A percentile compares a stretch with the other conserved stretches of the same genome.
phyloP scores from a whole-genome alignment of 2,113 vertebrate genomes.

The Nanorana parkeri region DNA sequence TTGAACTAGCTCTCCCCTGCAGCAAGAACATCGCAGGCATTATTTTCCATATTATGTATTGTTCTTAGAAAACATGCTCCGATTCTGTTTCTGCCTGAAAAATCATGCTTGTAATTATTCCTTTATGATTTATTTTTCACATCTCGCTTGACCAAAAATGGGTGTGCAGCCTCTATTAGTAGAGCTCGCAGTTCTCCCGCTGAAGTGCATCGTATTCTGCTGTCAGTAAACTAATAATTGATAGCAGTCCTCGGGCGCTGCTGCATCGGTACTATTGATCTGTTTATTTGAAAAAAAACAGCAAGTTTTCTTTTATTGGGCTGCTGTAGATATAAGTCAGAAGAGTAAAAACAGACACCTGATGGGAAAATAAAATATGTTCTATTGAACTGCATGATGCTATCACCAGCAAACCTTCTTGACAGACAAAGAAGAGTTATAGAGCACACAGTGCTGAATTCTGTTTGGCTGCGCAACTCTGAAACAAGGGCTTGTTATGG shows the following conservation, averaged over 20 bases:
- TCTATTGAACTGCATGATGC: not conserved
- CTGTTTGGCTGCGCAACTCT: too few species aligned
- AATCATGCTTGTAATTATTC: not conserved
- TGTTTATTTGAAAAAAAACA: constrained; percentile 23
- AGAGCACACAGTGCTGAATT: too few species aligned
- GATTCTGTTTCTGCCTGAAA: not conserved
- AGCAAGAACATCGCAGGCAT: too few species aligned
- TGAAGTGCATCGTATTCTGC: constrained; percentile 9
- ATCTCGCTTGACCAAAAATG: constrained; percentile 24
- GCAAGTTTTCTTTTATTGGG: constrained; percentile 29
- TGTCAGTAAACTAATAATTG: constrained; percentile 25
- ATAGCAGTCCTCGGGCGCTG: constrained; percentile 8
- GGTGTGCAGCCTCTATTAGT: constrained; percentile 1
- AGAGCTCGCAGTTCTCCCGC: not conserved
- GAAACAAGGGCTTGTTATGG: too few species aligned
- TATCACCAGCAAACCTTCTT: not conserved
- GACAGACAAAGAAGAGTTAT: too few species aligned
- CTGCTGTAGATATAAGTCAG: constrained; percentile 26
- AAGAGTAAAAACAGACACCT: constrained; percentile 10
- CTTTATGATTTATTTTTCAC: constrained; percentile 21
- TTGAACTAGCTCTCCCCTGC: too few species aligned
- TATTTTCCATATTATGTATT: too few species aligned
- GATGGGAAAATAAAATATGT: constrained; percentile 4
- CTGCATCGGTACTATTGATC: constrained; percentile 32
- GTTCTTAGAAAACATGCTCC: too few species aligned